phyloP scores from a whole-genome alignment of 2,797 vertebrate species.

The Melanotaenia parkinsoni region DNA sequence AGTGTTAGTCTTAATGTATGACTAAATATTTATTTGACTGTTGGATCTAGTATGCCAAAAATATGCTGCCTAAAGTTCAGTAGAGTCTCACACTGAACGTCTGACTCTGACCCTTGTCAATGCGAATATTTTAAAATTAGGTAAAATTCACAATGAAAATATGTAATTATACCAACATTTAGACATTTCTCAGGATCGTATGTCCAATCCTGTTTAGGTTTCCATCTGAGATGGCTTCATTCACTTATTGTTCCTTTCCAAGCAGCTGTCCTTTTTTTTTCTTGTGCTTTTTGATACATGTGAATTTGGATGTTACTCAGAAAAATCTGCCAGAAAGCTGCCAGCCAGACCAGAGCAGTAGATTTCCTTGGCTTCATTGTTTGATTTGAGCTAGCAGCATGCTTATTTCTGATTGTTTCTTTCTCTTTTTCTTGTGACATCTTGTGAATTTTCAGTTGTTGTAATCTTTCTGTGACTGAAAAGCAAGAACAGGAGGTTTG shows the following conservation, averaged over 20 bases:
- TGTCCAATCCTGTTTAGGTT: neutral
- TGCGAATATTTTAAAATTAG: slow-evolving; percentile 36
- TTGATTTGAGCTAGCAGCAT: slow-evolving; percentile 9
- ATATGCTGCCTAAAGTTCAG: slow-evolving; percentile 1
- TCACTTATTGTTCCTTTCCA: slow-evolving; percentile 6
- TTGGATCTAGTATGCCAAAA: neutral
- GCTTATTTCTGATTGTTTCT: slow-evolving; percentile 38
- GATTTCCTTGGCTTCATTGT: slow-evolving; percentile 47
- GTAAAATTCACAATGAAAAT: neutral
- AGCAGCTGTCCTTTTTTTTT: slow-evolving; percentile 14
- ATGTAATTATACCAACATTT: neutral
- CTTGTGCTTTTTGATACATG: slow-evolving; percentile 14
- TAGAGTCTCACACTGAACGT: neutral
- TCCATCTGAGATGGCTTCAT: slow-evolving; percentile 7
- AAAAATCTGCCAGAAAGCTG: slow-evolving; percentile 11
- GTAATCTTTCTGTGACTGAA: slow-evolving; percentile 15
- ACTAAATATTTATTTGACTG: neutral
- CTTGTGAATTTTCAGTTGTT: slow-evolving; percentile 28
- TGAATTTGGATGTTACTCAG: slow-evolving; percentile 21
- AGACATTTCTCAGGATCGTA: neutral
- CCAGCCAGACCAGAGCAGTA: slow-evolving; percentile 25
- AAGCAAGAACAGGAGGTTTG: slow-evolving; percentile 29
- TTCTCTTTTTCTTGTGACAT: neutral
- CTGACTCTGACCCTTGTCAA: neutral
- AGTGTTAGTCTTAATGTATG: slow-evolving; percentile 3